phyloP scores from a whole-genome alignment of 2,797 vertebrate species.

The Helostoma temminkii region DNA sequence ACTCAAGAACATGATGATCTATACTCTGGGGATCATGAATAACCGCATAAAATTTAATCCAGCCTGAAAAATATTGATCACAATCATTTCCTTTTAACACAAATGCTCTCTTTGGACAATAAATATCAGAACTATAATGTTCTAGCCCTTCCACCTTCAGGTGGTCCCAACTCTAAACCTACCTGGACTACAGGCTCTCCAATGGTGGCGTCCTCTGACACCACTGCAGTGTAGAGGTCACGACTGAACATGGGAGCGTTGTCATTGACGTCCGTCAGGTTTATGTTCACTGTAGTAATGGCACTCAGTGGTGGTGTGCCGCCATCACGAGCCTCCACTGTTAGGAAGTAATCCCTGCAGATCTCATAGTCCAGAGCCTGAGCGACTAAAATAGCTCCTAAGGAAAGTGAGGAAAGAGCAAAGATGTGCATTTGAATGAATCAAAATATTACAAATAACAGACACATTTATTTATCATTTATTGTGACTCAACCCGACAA shows the following conservation, averaged over 20 bases:
- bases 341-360: constrained; percentile 93
- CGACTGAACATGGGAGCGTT: constrained; percentile 92
- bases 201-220: constrained; percentile 91
- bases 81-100: not conserved
- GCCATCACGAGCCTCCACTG: constrained; percentile 94
- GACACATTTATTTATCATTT: no score
- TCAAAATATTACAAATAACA: no score
- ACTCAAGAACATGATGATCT: not conserved
- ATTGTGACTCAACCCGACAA: no score
- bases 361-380: constrained; percentile 92
- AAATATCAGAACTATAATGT: no score
- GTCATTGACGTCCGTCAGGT: constrained; percentile 95
- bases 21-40: not conserved
- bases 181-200: constrained; percentile 92
- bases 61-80: not conserved
- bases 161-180: constrained; percentile 4
- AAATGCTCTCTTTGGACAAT: no score
- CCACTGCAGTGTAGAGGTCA: constrained; percentile 88
- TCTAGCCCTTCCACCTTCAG: not conserved
- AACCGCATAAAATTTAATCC: not conserved
- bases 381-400: constrained; percentile 90
- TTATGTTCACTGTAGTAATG: constrained; percentile 91
- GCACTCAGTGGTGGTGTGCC: constrained; percentile 92
- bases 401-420: constrained; percentile 8
- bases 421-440: not conserved